Evolutionary conservation across 2,888 invertebrate genomes (phyloP).

Genomic region (Dryomyza anilis): DNA sequence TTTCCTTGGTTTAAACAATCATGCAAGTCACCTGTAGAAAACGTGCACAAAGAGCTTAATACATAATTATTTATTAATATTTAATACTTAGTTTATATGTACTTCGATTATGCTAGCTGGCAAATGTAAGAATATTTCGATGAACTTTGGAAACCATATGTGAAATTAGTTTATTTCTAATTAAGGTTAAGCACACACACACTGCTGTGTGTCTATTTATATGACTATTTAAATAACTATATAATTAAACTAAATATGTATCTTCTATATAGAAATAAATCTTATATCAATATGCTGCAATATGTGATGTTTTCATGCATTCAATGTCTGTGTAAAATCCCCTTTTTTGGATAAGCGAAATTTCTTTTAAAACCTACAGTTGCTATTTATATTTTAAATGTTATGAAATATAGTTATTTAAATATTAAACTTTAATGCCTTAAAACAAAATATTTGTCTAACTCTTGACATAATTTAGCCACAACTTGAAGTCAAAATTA

Average conservation of each 20-base stretch:
- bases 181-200: no score
- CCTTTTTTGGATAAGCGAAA: not conserved
- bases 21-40: constrained; percentile 31
- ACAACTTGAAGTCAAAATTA: not conserved
- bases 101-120: no score
- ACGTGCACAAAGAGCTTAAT: constrained; percentile 24
- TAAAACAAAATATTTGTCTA: not conserved
- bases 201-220: not conserved
- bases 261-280: constrained; percentile 8
- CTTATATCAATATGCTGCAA: not conserved
- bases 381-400: not conserved
- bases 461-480: no score
- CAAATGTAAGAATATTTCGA: no score
- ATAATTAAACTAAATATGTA: not conserved
- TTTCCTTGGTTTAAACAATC: not conserved
- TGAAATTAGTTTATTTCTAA: no score
- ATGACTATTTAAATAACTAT: constrained; percentile 1
- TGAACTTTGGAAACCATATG: no score
- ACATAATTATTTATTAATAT: not conserved
- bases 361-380: no score
- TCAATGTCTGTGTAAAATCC: not conserved
- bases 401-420: not conserved
- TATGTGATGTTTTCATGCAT: not conserved
- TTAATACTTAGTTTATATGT: no score
- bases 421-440: not conserved